Evolutionary conservation across 2,797 vertebrate genomes (phyloP), one percentile per base, ranked within the genome.

Genomic region (Miichthys miiuy): DNA sequence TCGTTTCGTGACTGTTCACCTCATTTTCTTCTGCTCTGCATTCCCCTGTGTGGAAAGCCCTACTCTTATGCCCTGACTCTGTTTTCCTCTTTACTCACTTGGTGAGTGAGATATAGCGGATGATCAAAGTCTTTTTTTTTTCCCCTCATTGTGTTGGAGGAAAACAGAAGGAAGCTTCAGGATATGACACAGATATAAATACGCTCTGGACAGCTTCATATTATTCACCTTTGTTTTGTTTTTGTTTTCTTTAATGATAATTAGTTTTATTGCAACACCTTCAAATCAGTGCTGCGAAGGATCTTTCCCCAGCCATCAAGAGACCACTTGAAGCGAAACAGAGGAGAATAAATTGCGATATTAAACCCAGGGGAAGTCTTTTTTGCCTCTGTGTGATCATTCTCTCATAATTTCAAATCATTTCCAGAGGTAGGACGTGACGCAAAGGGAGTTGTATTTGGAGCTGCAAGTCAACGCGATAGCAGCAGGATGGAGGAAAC

Each of bases 61-160:
- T 27, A 63, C 67, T 80, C 75, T 34, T 60, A 58, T 80, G 61
- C 80, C 84, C 82, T 46, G 23, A 64, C 82, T 90, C 21, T 75
- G 67, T 77, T 85, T 87, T 82, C 72, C 67, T 69, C 82, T 56
- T 34, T 34, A 34, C 34, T 50, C 78, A 82, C 66, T 44, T 75
- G 51, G 72, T 77, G 76, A 84, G 70, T 81, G 75, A 84, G 88
- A 89, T 81, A 44, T 68, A 68, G 68, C 57, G 34, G 55, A 78
- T 80, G 90, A 94, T 94, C 92, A 94, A 94, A 95, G 91, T 76
- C 54, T 72, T 82, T 73, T 82, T 70, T 82, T 30, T 34, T 38
- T 38, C 6, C 1, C 51, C 76, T 81, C 63, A 71, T 84, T 66
- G 75, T 86, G 87, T 81, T 80, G 80, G 74, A 79, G 57, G 55